These are phyloP conservation scores for Melanotaenia pygmaea DNA, from an alignment of 2,797 vertebrate genomes.

Conservation along the genomic window DNA sequence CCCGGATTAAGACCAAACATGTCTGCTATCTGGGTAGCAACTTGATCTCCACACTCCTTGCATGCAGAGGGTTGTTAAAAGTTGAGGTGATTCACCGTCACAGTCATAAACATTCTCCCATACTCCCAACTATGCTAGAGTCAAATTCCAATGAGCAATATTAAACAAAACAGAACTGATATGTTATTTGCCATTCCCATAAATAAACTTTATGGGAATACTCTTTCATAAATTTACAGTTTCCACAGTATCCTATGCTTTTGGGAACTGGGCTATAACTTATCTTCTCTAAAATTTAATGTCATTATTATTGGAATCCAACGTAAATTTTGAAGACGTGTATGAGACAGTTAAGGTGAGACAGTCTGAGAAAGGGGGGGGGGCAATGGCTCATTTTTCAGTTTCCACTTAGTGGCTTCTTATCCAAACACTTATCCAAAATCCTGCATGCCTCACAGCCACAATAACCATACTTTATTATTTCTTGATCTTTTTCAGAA, in stretches of 20 bases:
- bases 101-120: neutral
- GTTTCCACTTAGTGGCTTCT: slow-evolving; percentile 33
- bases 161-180: neutral
- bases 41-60: too few species aligned
- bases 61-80: neutral
- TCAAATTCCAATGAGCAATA: neutral
- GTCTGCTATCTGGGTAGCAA: too few species aligned
- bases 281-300: neutral
- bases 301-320: neutral
- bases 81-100: neutral
- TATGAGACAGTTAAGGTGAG: neutral
- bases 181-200: neutral
- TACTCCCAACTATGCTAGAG: neutral
- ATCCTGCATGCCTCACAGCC: slow-evolving; percentile 37
- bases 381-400: slow-evolving; percentile 9
- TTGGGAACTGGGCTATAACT: neutral
- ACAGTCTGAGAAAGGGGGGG: neutral
- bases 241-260: neutral
- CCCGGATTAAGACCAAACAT: neutral
- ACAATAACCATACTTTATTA: slow-evolving; percentile 16
- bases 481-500: slow-evolving; percentile 38
- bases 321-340: neutral
- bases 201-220: too few species aligned
- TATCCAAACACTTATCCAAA: neutral
- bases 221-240: neutral